Base-by-base conservation (phyloP, 2,797 vertebrate genomes). In the Rhinella marina region DNA sequence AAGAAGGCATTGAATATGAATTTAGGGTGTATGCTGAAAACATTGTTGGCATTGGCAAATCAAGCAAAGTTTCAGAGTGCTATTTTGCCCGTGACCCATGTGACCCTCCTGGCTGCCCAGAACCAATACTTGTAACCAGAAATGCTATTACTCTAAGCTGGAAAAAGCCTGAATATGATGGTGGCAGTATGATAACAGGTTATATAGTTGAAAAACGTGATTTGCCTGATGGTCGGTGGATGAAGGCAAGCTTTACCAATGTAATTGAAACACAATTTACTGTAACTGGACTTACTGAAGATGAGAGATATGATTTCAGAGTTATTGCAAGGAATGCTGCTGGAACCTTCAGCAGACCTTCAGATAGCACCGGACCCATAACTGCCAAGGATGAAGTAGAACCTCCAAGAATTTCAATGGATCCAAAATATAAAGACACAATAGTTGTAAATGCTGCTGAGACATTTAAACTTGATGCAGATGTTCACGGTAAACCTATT, bases 291-390 rank as follows among this genome's bases (percentile, higher is more conserved):
- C 96, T 99, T 85, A 98, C 97, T 88, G 98, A 99, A 95, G 97
- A 97, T 89, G 94, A 97, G 90, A 97, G 97, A 92, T 99, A 99
- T 11, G 98, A 99, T 93, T 99, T 99, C 90, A 97, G 98, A 96
- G 96, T 99, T 87, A 97, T 98, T 93, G 98, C 98, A 92, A 99
- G 97, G 95, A 99, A 99, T 91, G 97, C 98, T 88, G 98, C 97
- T 82, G 98, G 98, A 88, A 93, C 97, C 81, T 87, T 99, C 90
- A 99, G 98, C 91, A 99, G 97, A 91, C 97, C 98, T 84, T 99
- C 98, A 86, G 99, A 97, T 88, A 99, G 97, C 92, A 98, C 97
- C 91, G 98, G 98, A 92, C 97, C 98, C 82, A 98, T 99, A 91
- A 96, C 94, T 90, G 98, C 98, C 92, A 97, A 96, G 90, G 98